phyloP scores from a whole-genome alignment of 2,888 invertebrate genomes.

The Antheraea assamensis region DNA sequence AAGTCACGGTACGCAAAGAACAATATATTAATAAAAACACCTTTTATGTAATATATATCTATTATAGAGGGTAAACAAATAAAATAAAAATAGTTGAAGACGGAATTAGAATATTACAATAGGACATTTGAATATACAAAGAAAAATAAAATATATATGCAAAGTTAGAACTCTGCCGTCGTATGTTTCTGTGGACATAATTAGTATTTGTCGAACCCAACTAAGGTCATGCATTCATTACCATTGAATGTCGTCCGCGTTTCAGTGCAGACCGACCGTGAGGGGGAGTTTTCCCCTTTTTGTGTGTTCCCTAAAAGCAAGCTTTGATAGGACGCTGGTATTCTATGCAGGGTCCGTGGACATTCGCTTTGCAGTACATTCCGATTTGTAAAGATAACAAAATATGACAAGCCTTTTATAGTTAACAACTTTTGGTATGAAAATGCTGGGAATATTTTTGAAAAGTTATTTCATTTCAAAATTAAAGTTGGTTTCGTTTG shows the following conservation, averaged over 20 bases:
- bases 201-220: constrained; percentile 50
- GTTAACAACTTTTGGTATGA: constrained; percentile 6
- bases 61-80: too few species aligned
- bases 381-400: constrained; percentile 26
- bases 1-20: too few species aligned
- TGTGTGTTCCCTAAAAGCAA: constrained; percentile 45
- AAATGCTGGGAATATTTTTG: constrained; percentile 14
- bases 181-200: constrained; percentile 40
- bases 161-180: constrained; percentile 31
- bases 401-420: constrained; percentile 19
- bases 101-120: too few species aligned
- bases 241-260: constrained; percentile 46
- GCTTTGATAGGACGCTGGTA: constrained; percentile 39
- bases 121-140: too few species aligned
- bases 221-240: constrained; percentile 51
- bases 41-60: too few species aligned
- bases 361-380: constrained; percentile 44
- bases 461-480: constrained; percentile 14
- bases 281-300: constrained; percentile 36
- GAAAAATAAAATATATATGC: too few species aligned
- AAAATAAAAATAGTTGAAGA: too few species aligned
- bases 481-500: neutral
- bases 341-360: constrained; percentile 42
- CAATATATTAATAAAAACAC: too few species aligned
- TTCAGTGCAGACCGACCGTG: constrained; percentile 16